Base-by-base conservation (phyloP, 2,888 invertebrate genomes). In the Phorcus lineatus region DNA sequence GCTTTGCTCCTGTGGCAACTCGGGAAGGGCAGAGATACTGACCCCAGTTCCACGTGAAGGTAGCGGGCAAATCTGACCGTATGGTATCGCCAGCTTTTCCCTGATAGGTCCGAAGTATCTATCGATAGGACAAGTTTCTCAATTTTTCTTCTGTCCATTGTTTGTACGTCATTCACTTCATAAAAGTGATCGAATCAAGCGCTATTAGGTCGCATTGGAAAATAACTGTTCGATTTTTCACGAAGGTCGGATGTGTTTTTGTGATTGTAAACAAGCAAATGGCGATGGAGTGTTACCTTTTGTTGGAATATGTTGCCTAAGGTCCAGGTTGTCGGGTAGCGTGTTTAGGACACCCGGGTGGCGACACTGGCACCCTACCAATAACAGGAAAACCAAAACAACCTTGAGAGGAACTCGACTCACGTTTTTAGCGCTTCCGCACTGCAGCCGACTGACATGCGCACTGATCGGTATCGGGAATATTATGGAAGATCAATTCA, bases 401-500 rank as follows among this genome's bases (percentile, higher is more conserved):
- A 62, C 62, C 62, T 62, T 62, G 62, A 62, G 24, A 28, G 19
- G 62, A 62, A 62, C 62, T 62, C 28, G 16, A 16, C 62, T 62
- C 62, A 62, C 62, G 62, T 62, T 62, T 62, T 62, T 62, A 62
- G 62, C 62, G 62, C 62, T 62, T 62, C 62, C 62, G 62, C 62
- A 62, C 62, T 62, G 62, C 62, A 62, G 62, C 62, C 62, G 62
- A 62, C 62, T 62, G 62, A 28, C 62, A 62, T 62, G 62, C 62
- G 62, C 62, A 62, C 62, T 62, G 62, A 62, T 62, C 28, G 28
- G 24, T 62, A 62, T 62, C 62, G 62, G 17, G 28, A 24, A 28
- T 28, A 19, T 28, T 62, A 62, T 62, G 62, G 62, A 62, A 24
- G 62, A 62, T 62, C 62, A 62, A 62, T 62, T 16, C 62, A 62